A percentile compares a stretch with the other conserved stretches of the same genome.
phyloP scores from a whole-genome alignment of 1,140 invertebrate genomes.

The Drosophila kohkoa region DNA sequence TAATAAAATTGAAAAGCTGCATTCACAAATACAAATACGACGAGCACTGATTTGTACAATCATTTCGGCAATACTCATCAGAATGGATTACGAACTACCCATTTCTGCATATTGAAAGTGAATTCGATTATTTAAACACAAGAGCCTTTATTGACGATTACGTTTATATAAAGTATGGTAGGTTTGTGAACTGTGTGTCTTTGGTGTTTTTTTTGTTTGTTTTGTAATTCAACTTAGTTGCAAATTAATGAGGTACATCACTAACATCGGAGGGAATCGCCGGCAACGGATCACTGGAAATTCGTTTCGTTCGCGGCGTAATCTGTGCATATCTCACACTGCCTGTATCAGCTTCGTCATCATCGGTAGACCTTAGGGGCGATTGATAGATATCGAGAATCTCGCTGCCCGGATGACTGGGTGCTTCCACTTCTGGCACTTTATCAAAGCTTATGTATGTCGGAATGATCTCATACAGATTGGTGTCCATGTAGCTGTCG shows the following conservation, averaged over 20 bases:
- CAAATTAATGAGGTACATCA: constrained; percentile 17
- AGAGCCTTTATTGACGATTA: constrained; percentile 27
- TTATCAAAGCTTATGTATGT: constrained; percentile 58
- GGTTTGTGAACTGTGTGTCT: not conserved
- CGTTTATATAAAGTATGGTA: not conserved
- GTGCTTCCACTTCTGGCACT: constrained; percentile 16
- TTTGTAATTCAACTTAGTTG: not conserved
- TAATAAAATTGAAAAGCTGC: constrained; percentile 3
- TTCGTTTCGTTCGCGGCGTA: constrained; percentile 50
- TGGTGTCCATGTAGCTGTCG: constrained; percentile 66
- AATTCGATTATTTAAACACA: constrained; percentile 17
- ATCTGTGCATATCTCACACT: constrained; percentile 65
- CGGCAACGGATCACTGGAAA: constrained; percentile 69
- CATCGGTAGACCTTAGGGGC: not conserved
- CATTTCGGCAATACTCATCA: not conserved
- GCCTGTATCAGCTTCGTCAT: constrained; percentile 3
- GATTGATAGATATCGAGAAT: constrained; percentile 13
- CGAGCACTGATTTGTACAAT: not conserved
- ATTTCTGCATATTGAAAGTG: no score
- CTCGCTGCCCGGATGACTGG: constrained; percentile 14
- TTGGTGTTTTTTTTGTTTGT: not conserved
- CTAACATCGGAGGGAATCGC: constrained; percentile 45
- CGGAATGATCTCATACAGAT: constrained; percentile 68
- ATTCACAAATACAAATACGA: not conserved
- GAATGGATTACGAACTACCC: no score